These are phyloP conservation scores for Epinephelus moara DNA, from an alignment of 2,113 vertebrate species.

Conservation along the genomic window DNA sequence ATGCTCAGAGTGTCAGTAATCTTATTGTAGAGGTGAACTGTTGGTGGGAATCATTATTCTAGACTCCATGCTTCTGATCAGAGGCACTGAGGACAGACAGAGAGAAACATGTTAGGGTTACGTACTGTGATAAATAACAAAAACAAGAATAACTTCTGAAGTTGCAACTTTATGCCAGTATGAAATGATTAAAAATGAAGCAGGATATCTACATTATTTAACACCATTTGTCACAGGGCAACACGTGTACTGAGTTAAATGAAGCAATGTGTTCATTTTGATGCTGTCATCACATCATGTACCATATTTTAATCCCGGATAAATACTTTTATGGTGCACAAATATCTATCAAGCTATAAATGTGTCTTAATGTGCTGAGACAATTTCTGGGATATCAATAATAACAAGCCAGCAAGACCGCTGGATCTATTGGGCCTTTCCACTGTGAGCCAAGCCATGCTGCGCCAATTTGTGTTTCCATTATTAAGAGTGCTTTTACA, in stretches of 20 bases:
- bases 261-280: neutral
- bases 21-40: slow-evolving; percentile 92
- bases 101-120: slow-evolving; percentile 20
- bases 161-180: neutral
- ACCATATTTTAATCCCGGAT: neutral
- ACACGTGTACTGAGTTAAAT: neutral
- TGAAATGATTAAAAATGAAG: neutral
- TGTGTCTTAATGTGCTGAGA: neutral
- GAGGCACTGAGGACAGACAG: slow-evolving; percentile 86
- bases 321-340: neutral
- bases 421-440: too few species aligned
- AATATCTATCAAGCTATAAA: neutral
- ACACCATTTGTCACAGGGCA: neutral
- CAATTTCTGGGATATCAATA: neutral
- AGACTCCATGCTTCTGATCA: slow-evolving; percentile 94
- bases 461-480: too few species aligned
- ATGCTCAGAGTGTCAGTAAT: neutral
- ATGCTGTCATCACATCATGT: neutral
- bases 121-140: too few species aligned
- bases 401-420: too few species aligned
- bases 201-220: neutral
- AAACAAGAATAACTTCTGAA: neutral
- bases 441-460: too few species aligned
- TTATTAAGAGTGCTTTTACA: too few species aligned
- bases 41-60: slow-evolving; percentile 96